phyloP scores from a whole-genome alignment of 2,113 vertebrate genomes.

The Sphyrna mokarran region DNA sequence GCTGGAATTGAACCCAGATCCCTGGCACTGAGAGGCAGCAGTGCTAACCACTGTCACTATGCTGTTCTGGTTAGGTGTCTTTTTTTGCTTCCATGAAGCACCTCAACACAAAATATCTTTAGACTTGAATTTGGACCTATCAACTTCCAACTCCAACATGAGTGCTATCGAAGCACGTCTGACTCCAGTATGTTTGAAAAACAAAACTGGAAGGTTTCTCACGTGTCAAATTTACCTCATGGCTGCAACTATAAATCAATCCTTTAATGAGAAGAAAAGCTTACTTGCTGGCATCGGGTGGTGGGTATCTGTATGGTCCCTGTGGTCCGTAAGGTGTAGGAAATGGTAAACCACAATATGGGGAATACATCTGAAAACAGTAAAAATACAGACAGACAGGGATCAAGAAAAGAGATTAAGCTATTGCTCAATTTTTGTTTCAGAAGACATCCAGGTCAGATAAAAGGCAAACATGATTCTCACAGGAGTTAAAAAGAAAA shows the following conservation, averaged over 20 bases:
- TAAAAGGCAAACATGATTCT: not conserved
- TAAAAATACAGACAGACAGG: not conserved
- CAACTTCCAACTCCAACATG: not conserved
- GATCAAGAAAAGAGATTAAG: not conserved
- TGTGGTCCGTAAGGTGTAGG: slow-evolving; percentile 81
- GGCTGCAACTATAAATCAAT: not conserved
- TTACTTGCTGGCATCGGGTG: slow-evolving; percentile 76
- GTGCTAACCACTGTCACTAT: too few relatives aligned
- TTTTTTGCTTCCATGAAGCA: too few relatives aligned
- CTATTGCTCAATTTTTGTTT: not conserved
- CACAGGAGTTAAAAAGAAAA: not conserved
- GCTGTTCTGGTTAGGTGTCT: too few relatives aligned
- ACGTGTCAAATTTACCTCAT: not conserved
- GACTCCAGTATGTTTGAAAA: not conserved
- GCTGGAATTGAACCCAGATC: too few relatives aligned
- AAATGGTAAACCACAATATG: slow-evolving; percentile 71
- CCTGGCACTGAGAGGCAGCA: too few relatives aligned
- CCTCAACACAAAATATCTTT: not conserved
- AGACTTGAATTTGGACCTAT: not conserved
- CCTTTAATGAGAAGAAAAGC: not conserved
- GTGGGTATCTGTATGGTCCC: slow-evolving; percentile 76
- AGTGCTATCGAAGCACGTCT: not conserved
- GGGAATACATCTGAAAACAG: slow-evolving; percentile 74
- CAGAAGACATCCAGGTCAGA: not conserved
- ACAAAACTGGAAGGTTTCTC: not conserved